Conservation (phyloP, 2,888 invertebrate species). For the Ditylenchus weischeri region DNA sequence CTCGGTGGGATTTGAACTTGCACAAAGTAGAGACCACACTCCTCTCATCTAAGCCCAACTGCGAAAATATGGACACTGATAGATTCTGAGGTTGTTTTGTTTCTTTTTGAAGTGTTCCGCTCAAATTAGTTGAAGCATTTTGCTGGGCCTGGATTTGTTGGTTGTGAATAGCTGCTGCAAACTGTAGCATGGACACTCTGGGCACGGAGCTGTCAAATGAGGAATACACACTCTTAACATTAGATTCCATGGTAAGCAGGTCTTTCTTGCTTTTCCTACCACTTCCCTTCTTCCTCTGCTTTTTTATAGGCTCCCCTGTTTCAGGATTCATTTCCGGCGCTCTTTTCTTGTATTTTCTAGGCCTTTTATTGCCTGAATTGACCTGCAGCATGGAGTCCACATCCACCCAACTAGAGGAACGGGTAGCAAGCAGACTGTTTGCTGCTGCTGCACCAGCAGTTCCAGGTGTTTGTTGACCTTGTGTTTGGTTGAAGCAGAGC, state of each 20-base stretch:
- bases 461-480: background rate
- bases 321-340: constrained; percentile 24
- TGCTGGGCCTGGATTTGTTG: background rate
- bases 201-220: background rate
- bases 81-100: background rate
- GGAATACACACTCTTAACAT: background rate
- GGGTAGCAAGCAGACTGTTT: background rate
- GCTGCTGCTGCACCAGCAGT: background rate
- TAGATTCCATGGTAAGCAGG: background rate
- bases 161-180: constrained; percentile 2
- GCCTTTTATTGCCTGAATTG: constrained; percentile 7
- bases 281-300: constrained; percentile 23
- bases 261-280: constrained; percentile 22
- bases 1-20: constrained; percentile 9
- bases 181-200: background rate
- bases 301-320: constrained; percentile 19
- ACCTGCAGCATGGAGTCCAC: constrained; percentile 14
- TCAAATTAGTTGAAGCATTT: constrained; percentile 1
- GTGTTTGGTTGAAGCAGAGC: background rate
- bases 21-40: constrained; percentile 18
- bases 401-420: constrained; percentile 8
- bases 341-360: constrained; percentile 23
- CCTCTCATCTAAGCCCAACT: constrained; percentile 7
- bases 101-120: background rate
- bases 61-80: constrained; percentile 1